These are phyloP conservation scores for Dynastes maya DNA, from an alignment of 2,888 invertebrate species.

Conservation along the genomic window DNA sequence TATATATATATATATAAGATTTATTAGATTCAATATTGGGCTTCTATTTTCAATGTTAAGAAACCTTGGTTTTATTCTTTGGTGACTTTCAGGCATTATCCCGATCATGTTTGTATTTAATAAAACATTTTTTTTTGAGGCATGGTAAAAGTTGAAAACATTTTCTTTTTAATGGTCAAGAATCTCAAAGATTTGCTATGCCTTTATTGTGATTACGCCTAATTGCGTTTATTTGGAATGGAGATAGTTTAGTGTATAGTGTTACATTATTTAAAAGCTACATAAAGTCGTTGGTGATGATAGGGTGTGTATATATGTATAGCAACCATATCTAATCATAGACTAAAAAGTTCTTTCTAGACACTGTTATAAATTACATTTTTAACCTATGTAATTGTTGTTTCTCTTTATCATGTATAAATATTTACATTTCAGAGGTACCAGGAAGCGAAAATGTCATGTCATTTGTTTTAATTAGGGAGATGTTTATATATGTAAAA, in stretches of 20 bases:
- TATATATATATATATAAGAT: too few relatives aligned
- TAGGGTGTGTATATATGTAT: too few relatives aligned
- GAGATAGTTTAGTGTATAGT: not conserved
- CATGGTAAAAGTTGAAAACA: too few relatives aligned
- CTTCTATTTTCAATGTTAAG: too few relatives aligned
- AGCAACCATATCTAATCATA: too few relatives aligned
- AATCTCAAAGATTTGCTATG: too few relatives aligned
- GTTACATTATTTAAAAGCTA: not conserved
- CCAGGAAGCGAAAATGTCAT: slow-evolving; percentile 14
- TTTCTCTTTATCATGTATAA: slow-evolving; percentile 17
- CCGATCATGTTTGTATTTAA: too few relatives aligned
- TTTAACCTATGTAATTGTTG: not conserved
- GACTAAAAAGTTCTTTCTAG: not conserved
- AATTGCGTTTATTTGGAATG: not conserved
- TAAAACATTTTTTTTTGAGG: too few relatives aligned
- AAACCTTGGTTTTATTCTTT: too few relatives aligned
- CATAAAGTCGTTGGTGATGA: not conserved
- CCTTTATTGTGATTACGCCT: not conserved
- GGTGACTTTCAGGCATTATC: too few relatives aligned
- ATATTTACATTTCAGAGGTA: slow-evolving; percentile 21
- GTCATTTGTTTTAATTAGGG: slow-evolving; percentile 11
- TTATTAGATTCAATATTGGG: too few relatives aligned
- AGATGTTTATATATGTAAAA: slow-evolving; percentile 1
- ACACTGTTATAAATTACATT: slow-evolving; percentile 2
- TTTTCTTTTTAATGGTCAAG: too few relatives aligned